Evolutionary conservation across 2,888 invertebrate genomes (phyloP), one percentile per base, ranked within the genome.

Genomic region (Criorhina ranunculi): DNA sequence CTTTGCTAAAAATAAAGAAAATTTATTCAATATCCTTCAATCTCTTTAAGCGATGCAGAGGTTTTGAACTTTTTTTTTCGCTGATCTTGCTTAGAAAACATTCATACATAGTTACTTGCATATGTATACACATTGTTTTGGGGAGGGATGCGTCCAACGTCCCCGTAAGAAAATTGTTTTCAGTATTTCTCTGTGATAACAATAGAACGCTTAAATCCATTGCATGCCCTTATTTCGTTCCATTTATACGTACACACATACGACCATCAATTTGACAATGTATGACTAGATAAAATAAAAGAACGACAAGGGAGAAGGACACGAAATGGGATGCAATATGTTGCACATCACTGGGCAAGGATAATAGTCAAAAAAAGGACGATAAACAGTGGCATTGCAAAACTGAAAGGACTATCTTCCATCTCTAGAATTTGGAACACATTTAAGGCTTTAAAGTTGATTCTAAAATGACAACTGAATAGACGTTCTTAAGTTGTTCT

Each of bases 1-100:
- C 40, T 19, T 42, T 42, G 42, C 66, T 80, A 75, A 80, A 70
- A 78, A 83, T 75, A 79, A 53, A 69, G 49, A 44, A 70, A 70
- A 85, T 75, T 76, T 69, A 75, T 70, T 64, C 76, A 70, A 75
- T 85, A 80, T 66, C 46, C 59, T 76, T 51, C 37, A 44, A 57
- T 59, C 70, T 59, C 70, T 51, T 59, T 60, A 64, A 70, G 70
- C 53, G 53, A 62, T 75, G 70, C 60, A 55, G 59, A 60, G 62
- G 78, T 69, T 83, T 73, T 33, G 11, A 73, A 17, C 12, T 49
- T 60, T 77, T 51, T 33, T 31, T 12, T 19, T 49, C 49, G 33
- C 57, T 78, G 3, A 12, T 40, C 17, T 81, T 9, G 9, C 42
- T 62, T 57, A n/a, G 24, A n/a, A n/a, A 29, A 24, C 35, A 46